phyloP scores from a whole-genome alignment of 2,888 invertebrate species.

The Aplocera efformata region DNA sequence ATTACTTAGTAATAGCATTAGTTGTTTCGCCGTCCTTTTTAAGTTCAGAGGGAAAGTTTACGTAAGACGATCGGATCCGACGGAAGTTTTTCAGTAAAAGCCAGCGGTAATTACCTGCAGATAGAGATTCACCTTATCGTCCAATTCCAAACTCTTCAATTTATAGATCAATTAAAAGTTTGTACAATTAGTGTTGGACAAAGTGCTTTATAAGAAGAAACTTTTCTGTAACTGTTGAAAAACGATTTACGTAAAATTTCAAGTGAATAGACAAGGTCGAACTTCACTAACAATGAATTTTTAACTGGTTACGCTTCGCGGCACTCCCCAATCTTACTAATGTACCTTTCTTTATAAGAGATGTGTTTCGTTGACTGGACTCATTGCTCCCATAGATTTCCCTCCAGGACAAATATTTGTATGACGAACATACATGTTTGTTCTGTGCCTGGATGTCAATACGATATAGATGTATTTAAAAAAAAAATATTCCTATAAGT shows the following conservation, averaged over 20 bases:
- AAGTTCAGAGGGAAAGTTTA: constrained; percentile 50
- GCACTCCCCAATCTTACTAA: too few relatives aligned
- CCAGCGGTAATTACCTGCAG: constrained; percentile 40
- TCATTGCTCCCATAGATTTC: too few relatives aligned
- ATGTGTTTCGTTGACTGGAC: too few relatives aligned
- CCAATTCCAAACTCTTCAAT: constrained; percentile 26
- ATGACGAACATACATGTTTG: too few relatives aligned
- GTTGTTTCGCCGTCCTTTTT: constrained; percentile 47
- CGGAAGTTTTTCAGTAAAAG: constrained; percentile 43
- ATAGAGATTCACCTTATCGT: constrained; percentile 34
- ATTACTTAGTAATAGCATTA: constrained; percentile 47
- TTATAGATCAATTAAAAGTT: constrained; percentile 25
- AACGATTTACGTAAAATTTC: not conserved
- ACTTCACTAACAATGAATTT: too few relatives aligned
- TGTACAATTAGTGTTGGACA: constrained; percentile 17
- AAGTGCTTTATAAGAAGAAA: constrained; percentile 9
- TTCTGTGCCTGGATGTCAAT: too few relatives aligned
- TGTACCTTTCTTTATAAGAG: too few relatives aligned
- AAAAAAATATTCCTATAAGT: too few relatives aligned
- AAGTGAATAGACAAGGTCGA: too few relatives aligned
- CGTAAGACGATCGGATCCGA: constrained; percentile 52
- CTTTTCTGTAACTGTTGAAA: not conserved
- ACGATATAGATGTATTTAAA: too few relatives aligned
- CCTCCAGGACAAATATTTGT: too few relatives aligned
- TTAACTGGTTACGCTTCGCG: too few relatives aligned